Conservation (phyloP, 2,797 vertebrate genomes). For the Chelmon rostratus region DNA sequence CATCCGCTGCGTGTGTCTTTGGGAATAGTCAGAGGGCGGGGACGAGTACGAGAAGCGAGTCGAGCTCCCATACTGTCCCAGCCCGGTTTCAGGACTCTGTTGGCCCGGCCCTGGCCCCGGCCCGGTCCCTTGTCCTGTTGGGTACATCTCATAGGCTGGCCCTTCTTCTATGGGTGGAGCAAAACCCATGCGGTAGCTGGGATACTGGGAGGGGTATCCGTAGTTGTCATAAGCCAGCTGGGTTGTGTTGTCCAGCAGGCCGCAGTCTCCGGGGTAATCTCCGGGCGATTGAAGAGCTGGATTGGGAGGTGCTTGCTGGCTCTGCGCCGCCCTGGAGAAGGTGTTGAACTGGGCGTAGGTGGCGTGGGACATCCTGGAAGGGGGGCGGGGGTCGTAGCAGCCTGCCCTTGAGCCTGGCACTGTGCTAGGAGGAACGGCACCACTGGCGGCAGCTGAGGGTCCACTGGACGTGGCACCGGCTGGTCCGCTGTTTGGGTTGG, state of each 20-base stretch:
- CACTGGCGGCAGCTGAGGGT: constrained; percentile 62
- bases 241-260: constrained; percentile 86
- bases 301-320: constrained; percentile 80
- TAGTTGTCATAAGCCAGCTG: constrained; percentile 94
- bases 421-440: constrained; percentile 69
- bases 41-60: constrained; percentile 95
- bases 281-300: constrained; percentile 76
- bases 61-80: constrained; percentile 90
- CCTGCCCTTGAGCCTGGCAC: constrained; percentile 80
- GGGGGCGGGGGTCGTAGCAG: constrained; percentile 91
- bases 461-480: constrained; percentile 71
- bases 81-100: constrained; percentile 82
- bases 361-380: constrained; percentile 92
- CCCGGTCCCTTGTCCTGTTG: constrained; percentile 83
- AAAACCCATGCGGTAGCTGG: constrained; percentile 91
- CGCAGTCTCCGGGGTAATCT: constrained; percentile 84
- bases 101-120: constrained; percentile 72
- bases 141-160: constrained; percentile 88
- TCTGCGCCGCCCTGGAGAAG: constrained; percentile 84
- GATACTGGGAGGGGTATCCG: constrained; percentile 90
- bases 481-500: constrained; percentile 76
- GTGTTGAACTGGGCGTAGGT: constrained; percentile 95
- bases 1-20: constrained; percentile 96
- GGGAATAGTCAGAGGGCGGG: constrained; percentile 94
- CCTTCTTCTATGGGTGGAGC: constrained; percentile 86